Conservation (phyloP, 2,888 invertebrate species). For the Malthinus flaveolus region DNA sequence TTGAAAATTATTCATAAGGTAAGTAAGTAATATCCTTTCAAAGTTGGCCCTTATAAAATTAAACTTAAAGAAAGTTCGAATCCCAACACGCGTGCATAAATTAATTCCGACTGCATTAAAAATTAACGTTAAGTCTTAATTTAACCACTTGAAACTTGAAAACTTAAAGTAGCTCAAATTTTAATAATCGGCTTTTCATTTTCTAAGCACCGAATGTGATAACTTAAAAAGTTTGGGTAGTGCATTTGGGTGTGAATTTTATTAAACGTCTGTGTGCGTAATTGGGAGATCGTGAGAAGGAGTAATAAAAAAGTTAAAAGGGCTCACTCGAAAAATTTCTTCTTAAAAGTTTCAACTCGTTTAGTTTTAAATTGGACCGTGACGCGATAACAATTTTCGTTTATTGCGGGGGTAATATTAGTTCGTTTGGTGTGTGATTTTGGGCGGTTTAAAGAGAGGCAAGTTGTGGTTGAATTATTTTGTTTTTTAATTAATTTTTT, state of each 20-base stretch:
- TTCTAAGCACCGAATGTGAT: not conserved
- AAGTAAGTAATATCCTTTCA: not conserved
- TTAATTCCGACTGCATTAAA: not conserved
- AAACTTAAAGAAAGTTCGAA: not conserved
- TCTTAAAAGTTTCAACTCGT: slow-evolving; percentile 3
- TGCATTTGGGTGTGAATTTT: slow-evolving; percentile 4
- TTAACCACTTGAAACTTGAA: slow-evolving; percentile 12
- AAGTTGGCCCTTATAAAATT: slow-evolving; percentile 2
- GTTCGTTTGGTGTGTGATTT: too few relatives aligned
- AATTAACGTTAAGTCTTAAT: too few relatives aligned
- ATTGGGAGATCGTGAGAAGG: not conserved
- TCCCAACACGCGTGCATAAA: slow-evolving; percentile 13
- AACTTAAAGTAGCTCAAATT: too few relatives aligned
- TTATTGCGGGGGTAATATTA: too few relatives aligned
- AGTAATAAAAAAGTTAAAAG: slow-evolving; percentile 1
- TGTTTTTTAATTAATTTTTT: too few relatives aligned
- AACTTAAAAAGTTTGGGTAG: not conserved
- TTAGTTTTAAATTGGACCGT: slow-evolving; percentile 12
- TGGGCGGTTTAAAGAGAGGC: too few relatives aligned
- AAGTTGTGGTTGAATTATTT: too few relatives aligned
- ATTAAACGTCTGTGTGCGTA: not conserved
- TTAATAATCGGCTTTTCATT: slow-evolving; percentile 8
- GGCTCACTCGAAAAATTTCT: not conserved
- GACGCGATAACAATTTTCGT: slow-evolving; percentile 2
- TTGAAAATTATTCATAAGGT: too few relatives aligned